These are phyloP conservation scores for Microcebus tavaratra DNA, from an alignment of 2,113 vertebrate genomes.

Conservation along the genomic window DNA sequence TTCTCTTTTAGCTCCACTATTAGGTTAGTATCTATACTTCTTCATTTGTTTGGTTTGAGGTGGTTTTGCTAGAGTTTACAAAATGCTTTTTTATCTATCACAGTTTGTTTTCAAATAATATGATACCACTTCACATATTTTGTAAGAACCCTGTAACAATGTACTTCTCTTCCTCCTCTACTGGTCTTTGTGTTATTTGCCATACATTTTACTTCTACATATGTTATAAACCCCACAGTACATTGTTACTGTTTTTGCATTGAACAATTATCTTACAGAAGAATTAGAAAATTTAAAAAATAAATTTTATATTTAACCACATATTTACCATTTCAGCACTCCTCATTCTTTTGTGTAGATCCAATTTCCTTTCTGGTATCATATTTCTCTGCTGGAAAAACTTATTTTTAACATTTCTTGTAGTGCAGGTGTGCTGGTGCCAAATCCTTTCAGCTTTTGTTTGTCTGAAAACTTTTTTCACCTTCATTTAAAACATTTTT, in stretches of 20 bases:
- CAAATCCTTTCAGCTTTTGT: not conserved
- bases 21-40: not conserved
- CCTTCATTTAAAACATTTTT: not conserved
- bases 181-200: no score
- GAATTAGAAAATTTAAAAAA: no score
- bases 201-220: no score
- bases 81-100: not conserved
- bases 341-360: not conserved
- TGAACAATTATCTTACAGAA: no score
- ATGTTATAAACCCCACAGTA: no score
- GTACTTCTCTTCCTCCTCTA: no score
- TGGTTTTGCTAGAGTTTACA: constrained; percentile 20
- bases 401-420: not conserved
- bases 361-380: constrained; percentile 13
- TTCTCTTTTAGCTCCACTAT: not conserved
- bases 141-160: not conserved
- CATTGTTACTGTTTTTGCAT: no score
- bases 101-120: not conserved
- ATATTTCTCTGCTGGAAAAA: not conserved
- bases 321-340: not conserved
- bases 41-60: not conserved
- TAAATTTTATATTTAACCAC: not conserved
- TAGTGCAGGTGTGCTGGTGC: not conserved
- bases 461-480: constrained; percentile 5
- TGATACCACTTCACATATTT: not conserved